phyloP scores from a whole-genome alignment of 92 coral and sea anemone genomes.

The Zoanthus solanderi region DNA sequence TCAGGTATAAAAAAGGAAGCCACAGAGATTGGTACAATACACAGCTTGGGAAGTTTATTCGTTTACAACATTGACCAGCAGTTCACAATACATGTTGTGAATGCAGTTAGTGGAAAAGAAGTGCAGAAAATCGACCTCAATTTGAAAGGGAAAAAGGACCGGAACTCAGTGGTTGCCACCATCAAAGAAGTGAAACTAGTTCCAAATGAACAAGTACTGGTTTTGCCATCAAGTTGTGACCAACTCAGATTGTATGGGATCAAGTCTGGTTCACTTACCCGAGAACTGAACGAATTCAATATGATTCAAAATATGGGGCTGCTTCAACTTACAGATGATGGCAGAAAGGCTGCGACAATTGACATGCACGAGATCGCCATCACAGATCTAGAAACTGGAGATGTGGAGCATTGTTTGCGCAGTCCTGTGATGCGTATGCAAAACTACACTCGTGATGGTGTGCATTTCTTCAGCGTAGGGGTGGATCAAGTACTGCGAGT shows the following conservation, averaged over 20 bases:
- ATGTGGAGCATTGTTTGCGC: conserved; percentile 78
- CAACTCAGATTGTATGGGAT: conserved; percentile 81
- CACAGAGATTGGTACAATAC: conserved; percentile 78
- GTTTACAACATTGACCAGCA: conserved; percentile 75
- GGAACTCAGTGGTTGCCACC: conserved; percentile 21
- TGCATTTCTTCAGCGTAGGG: conserved; percentile 70
- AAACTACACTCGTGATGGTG: conserved; percentile 79
- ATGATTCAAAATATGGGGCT: conserved; percentile 75
- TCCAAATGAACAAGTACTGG: conserved; percentile 71
- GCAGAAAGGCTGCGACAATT: conserved; percentile 77
- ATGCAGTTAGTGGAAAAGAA: conserved; percentile 77
- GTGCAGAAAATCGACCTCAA: conserved; percentile 72
- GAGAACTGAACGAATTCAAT: conserved; percentile 83
- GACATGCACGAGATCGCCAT: conserved; percentile 84
- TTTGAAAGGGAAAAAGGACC: conserved; percentile 57
- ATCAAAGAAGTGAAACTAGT: conserved; percentile 78
- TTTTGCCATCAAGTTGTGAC: conserved; percentile 79
- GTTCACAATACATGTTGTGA: conserved; percentile 75
- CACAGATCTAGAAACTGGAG: conserved; percentile 80
- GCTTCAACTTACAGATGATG: conserved; percentile 86
- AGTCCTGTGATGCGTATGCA: conserved; percentile 79
- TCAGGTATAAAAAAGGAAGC: conserved; percentile 52
- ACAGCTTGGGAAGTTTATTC: conserved; percentile 70
- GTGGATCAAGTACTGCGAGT: conserved; percentile 87
- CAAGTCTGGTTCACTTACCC: conserved; percentile 74